phyloP scores from a whole-genome alignment of 2,113 vertebrate species.

The Halcyon senegalensis region DNA sequence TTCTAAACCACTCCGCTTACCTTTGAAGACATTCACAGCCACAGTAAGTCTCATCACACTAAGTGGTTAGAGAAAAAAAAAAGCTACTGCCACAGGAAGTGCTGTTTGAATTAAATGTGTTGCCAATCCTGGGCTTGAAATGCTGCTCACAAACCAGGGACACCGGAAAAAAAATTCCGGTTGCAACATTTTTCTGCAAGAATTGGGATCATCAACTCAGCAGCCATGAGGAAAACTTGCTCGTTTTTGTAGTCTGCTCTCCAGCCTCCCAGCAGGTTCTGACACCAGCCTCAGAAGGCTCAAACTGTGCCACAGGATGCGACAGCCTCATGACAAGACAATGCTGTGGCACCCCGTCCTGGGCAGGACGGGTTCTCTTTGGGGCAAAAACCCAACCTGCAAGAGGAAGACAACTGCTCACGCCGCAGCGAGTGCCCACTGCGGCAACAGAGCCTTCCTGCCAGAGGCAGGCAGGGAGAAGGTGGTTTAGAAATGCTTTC shows the following conservation, averaged over 20 bases:
- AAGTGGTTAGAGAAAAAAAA: background rate
- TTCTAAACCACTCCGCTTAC: conserved; percentile 22
- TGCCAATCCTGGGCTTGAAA: background rate
- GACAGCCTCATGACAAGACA: background rate
- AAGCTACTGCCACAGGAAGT: background rate
- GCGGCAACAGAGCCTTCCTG: background rate
- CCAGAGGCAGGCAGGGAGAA: background rate
- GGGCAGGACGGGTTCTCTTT: background rate
- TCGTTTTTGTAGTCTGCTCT: background rate
- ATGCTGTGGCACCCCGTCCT: background rate
- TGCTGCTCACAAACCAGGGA: background rate
- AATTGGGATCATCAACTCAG: background rate
- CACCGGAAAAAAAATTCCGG: background rate
- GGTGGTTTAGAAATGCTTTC: conserved; percentile 29
- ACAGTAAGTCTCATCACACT: background rate
- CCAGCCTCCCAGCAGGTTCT: background rate
- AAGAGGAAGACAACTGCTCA: background rate
- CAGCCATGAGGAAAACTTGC: background rate
- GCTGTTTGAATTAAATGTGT: background rate
- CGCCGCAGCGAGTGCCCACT: background rate
- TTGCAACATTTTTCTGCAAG: background rate
- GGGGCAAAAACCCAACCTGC: background rate
- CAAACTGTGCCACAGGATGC: background rate
- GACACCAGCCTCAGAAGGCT: background rate
- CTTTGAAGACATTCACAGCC: background rate